Conservation (phyloP, 2,797 vertebrate species). For the Sebastes vulpes region DNA sequence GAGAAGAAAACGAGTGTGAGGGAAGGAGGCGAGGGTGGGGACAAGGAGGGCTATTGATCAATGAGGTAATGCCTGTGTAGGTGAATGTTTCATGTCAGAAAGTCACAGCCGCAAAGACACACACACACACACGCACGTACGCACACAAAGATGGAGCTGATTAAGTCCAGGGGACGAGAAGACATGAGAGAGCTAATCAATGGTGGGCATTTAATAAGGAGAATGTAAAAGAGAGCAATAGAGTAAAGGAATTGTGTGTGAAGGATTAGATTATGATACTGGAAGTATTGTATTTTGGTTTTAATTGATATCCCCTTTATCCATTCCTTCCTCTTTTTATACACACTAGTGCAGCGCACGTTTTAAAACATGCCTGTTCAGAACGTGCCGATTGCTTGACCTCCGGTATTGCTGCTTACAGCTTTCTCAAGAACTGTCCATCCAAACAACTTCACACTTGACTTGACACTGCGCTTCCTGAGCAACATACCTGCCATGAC, state of each 20-base stretch:
- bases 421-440: no score
- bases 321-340: not conserved
- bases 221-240: not conserved
- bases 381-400: no score
- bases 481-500: no score
- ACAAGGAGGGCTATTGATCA: constrained; percentile 73
- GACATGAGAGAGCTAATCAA: not conserved
- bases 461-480: no score
- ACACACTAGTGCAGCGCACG: not conserved
- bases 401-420: no score
- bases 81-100: constrained; percentile 68
- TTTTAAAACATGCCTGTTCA: no score
- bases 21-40: constrained; percentile 51
- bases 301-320: no score
- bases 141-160: not conserved
- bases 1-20: constrained; percentile 22
- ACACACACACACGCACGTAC: not conserved
- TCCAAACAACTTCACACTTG: no score
- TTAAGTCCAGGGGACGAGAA: not conserved
- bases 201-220: not conserved
- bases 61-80: constrained; percentile 77
- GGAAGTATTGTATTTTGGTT: no score
- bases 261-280: not conserved
- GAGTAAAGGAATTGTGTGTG: not conserved
- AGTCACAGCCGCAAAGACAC: constrained; percentile 20